Base-by-base conservation (phyloP, 1,140 invertebrate genomes). In the Colletes latitarsis region DNA sequence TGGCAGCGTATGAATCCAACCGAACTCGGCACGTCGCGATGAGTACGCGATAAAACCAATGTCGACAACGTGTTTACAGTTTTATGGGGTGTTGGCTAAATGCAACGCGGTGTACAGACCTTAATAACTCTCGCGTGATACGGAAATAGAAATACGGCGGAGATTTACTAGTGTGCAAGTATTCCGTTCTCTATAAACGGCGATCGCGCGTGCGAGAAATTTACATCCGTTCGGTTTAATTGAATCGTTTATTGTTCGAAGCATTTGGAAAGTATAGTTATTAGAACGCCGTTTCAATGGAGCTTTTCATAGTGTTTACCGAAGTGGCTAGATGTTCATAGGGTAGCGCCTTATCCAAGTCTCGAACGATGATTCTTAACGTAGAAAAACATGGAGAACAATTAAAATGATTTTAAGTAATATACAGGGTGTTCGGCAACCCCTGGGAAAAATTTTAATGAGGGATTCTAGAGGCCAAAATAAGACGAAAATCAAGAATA, bases 21-120 rank as follows among this genome's bases (percentile, higher is more conserved):
- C 39, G 17, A 49, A 58, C 43, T n/a, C 19, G n/a, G 30, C 46
- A 46, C 62, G 71, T 71, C 53, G 55, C 53, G 64, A 76, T 73
- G 84, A 84, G 71, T 58, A 62, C 68, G 75, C 84, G 84, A 86
- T 86, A 86, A 86, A 86, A 86, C 80, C 84, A 79, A 79, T 86
- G 81, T 81, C 62, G 71, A 82, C 62, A 86, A 75, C 80, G 71
- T 80, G 84, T 86, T 82, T 82, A 76, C 84, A 82, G 83, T 86
- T 86, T 86, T 86, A 86, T 82, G 84, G 85, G 83, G 71, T 86
- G 84, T 79, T 60, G 77, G 71, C 57, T 69, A 69, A 86, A 82
- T 82, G 76, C 71, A 52, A 77, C 64, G 6, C 39, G 43, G 21
- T 53, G 63, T 75, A 63, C 63, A 39, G n/a, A 19, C 74, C 67